Evolutionary conservation across 1,140 invertebrate species (phyloP), one percentile per base, ranked within the genome.

Genomic region (Caenorhabditis brenneri): DNA sequence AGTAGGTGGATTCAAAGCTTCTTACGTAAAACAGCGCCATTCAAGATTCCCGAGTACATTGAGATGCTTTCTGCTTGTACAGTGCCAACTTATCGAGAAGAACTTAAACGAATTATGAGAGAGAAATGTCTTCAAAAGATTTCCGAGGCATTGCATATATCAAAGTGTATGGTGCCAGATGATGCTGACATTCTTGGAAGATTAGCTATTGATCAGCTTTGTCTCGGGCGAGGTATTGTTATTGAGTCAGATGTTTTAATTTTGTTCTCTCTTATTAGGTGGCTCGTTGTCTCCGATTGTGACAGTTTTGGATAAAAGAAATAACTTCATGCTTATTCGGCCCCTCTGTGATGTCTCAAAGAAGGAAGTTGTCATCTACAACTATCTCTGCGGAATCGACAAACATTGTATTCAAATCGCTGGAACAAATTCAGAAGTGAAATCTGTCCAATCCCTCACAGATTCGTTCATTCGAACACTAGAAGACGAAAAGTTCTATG

Each of bases 121-220:
- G 81, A 80, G 39, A 84, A 80, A 55, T 69, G 74, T n/a, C 19
- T 58, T n/a, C 48, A 48, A 31, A 42, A 55, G 15, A 80, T 83
- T 19, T 55, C 85, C 0, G 10, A 31, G 3, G 49, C 85, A 22
- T 15, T 80, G 29, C 27, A 29, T 27, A 69, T 86, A 5, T 36
- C 48, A 10, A 86, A 86, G 33, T 78, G 85, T 55, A 84, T 85
- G 85, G 46, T 84, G 24, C 31, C 65, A 12, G 85, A 86, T 29
- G 48, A 80, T 42, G 82, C 48, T 0, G 82, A 86, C 31, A 29
- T 22, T 9, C 74, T 86, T 7, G 82, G 79, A 39, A 84, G 81
- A 24, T 29, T 84, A 15, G 31, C 82, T 12, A 19, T 86, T 9
- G 79, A 78, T 80, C 79, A 74, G 22, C 15, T 74, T 7, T 74